Conservation (phyloP, 2,797 vertebrate genomes). For the Antrozous pallidus region DNA sequence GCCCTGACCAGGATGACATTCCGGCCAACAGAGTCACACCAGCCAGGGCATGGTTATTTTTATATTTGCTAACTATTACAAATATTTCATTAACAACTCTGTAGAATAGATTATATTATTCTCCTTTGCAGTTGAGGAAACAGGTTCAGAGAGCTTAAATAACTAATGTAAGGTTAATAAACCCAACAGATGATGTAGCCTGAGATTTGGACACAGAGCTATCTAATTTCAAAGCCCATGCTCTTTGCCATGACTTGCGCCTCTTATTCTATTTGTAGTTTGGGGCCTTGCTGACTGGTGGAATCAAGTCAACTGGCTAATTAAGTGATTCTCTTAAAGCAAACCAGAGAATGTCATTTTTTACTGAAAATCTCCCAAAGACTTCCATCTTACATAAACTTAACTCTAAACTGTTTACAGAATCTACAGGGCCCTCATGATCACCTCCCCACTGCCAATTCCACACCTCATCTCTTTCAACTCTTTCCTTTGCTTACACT, state of each 20-base stretch:
- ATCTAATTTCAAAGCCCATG: neutral
- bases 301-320: neutral
- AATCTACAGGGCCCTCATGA: neutral
- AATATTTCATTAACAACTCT: conserved; percentile 9
- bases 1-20: neutral
- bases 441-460: neutral
- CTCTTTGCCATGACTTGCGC: neutral
- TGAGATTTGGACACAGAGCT: neutral
- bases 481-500: neutral
- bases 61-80: neutral
- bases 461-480: neutral
- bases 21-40: neutral
- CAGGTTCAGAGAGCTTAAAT: neutral
- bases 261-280: neutral
- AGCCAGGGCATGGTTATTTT: neutral
- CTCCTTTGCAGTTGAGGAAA: conserved; percentile 9
- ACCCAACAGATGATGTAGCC: neutral
- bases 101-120: neutral
- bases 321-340: conserved; percentile 4
- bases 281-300: neutral
- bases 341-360: neutral
- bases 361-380: neutral
- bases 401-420: neutral
- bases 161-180: neutral
- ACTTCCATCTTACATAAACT: neutral